Evolutionary conservation across 2,797 vertebrate genomes (phyloP).

Genomic region (Parambassis ranga): DNA sequence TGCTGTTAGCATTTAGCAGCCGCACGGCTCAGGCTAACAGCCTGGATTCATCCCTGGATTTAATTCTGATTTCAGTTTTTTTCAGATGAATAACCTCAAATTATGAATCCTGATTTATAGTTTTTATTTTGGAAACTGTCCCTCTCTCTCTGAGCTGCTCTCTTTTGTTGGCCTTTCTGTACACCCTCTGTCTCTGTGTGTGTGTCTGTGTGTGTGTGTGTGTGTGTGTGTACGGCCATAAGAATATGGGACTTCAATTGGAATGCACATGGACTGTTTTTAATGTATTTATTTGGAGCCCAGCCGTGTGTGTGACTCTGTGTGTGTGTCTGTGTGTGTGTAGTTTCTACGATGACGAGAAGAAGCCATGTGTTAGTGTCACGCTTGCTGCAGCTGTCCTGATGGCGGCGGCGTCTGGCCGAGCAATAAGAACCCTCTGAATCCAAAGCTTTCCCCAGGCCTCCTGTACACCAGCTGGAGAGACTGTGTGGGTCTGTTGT

Average conservation of each 20-base stretch:
- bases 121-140: constrained; percentile 9
- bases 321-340: constrained; percentile 36
- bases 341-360: constrained; percentile 73
- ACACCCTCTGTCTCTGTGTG: constrained; percentile 9
- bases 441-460: constrained; percentile 92
- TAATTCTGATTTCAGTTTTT: too few species aligned
- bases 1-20: too few species aligned
- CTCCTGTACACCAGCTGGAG: constrained; percentile 81
- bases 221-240: constrained; percentile 48
- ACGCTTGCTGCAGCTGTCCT: constrained; percentile 81
- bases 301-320: constrained; percentile 49
- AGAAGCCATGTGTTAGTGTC: constrained; percentile 87
- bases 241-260: constrained; percentile 74
- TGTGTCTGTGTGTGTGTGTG: constrained; percentile 22
- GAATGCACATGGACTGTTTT: constrained; percentile 75
- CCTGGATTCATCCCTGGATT: too few species aligned
- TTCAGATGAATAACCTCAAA: too few species aligned
- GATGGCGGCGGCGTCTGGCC: constrained; percentile 68
- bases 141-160: constrained; percentile 16
- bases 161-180: constrained; percentile 37
- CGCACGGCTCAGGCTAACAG: too few species aligned
- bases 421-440: constrained; percentile 90
- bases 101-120: too few species aligned
- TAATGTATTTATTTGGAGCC: constrained; percentile 83
- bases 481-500: constrained; percentile 82